These are phyloP conservation scores for Lepidurus apus DNA, from an alignment of 1,140 invertebrate genomes.

Conservation along the genomic window DNA sequence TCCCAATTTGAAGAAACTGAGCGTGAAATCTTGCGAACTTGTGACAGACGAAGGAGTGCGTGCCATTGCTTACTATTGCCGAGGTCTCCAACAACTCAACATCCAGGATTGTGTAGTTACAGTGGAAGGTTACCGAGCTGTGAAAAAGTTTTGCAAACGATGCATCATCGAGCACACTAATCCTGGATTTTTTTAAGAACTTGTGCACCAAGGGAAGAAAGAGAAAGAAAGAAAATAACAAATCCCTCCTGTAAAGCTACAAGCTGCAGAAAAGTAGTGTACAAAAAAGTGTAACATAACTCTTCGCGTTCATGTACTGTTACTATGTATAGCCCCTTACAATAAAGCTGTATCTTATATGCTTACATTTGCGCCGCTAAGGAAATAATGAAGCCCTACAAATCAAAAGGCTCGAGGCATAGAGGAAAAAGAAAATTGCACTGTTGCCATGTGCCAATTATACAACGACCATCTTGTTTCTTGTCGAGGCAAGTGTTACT, in stretches of 20 bases:
- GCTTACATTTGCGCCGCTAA: background rate
- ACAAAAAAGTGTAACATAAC: slow-evolving; percentile 19
- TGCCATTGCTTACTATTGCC: slow-evolving; percentile 71
- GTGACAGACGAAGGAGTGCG: slow-evolving; percentile 81
- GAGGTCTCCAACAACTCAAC: slow-evolving; percentile 79
- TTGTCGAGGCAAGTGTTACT: background rate
- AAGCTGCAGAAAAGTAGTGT: background rate
- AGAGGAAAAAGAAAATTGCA: too few relatives aligned
- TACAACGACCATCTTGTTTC: too few relatives aligned
- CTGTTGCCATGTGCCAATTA: too few relatives aligned
- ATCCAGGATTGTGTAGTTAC: slow-evolving; percentile 87
- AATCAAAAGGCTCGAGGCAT: background rate
- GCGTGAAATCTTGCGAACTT: slow-evolving; percentile 79
- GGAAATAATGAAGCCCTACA: background rate
- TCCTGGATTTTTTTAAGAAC: slow-evolving; percentile 71
- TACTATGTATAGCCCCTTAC: background rate
- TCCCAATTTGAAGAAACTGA: slow-evolving; percentile 82
- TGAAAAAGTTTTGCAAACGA: slow-evolving; percentile 82
- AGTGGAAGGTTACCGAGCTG: slow-evolving; percentile 76
- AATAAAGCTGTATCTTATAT: slow-evolving; percentile 8
- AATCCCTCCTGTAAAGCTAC: background rate
- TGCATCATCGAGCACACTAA: slow-evolving; percentile 93
- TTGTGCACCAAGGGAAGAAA: background rate
- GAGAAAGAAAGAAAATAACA: background rate
- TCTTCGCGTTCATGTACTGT: slow-evolving; percentile 10